Base-by-base conservation (phyloP, 2,888 invertebrate species). In the Oxystoma pomonae region DNA sequence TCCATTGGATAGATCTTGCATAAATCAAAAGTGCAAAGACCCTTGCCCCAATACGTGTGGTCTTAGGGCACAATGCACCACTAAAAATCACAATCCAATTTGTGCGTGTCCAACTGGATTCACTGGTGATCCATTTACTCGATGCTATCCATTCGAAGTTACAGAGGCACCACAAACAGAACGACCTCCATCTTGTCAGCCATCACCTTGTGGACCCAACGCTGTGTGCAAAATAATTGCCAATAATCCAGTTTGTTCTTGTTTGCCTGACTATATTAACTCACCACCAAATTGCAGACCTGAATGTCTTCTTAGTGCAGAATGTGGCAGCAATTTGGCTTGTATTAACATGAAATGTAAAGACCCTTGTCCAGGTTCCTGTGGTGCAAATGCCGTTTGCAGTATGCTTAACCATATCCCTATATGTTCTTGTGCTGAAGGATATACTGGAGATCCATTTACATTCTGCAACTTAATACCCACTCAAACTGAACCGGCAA, bases 41-140 rank as follows among this genome's bases (percentile, higher is more conserved):
- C 94, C 95, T 51, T 95, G 95, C 73, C 89, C 90, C 16, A 90
- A 92, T 69, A 92, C 92, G 0, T 94, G 94, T 76, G 94, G 94
- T n/a, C 82, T 91, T 59, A 87, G 90, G 71, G 93, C 94, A 1
- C 87, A 90, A 69, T 95, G 95, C 74, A 86, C 87, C 57, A 90
- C 90, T 0, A 89, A 88, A 75, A 92, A 93, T 77, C 94, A 94
- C 77, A 92, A 90, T 74, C 93, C 94, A 1, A 91, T 93, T 67
- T 95, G 95, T 75, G 90, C 91, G 1, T 95, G 95, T 72, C 90
- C 92, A 55, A 82, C 87, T 53, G 90, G 91, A n/a, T 90, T 88
- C 81, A 90, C 90, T 51, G 95, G 95, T 56, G 92, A 94, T 87
- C 93, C 94, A 60, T 93, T 93, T 76, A 86, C 87, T 1, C 88